Evolutionary conservation across 1,140 invertebrate species (phyloP).

Genomic region (Achroia grisella): DNA sequence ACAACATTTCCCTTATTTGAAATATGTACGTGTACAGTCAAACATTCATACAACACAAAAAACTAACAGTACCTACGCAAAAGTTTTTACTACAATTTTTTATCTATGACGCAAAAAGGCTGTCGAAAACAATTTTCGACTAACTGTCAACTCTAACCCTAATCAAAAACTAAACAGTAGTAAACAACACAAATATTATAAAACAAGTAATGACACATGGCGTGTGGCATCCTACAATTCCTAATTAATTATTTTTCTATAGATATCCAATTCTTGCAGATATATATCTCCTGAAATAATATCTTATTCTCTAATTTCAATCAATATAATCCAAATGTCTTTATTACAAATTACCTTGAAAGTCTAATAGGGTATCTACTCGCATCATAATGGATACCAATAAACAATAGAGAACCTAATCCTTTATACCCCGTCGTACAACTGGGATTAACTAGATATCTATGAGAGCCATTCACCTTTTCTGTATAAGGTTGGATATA

Average conservation of each 20-base stretch:
- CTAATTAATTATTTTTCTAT: no score
- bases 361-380: slow-evolving; percentile 5
- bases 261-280: no score
- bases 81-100: neutral
- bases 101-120: neutral
- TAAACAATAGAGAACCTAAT: slow-evolving; percentile 9
- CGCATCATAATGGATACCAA: slow-evolving; percentile 9
- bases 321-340: neutral
- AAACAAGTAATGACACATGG: neutral
- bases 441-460: slow-evolving; percentile 7
- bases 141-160: neutral
- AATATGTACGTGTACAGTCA: no score
- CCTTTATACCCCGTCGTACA: slow-evolving; percentile 6
- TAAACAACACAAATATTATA: neutral
- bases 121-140: neutral
- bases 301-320: slow-evolving; percentile 2
- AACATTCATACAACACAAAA: no score
- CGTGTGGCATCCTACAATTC: no score
- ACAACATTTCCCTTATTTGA: no score
- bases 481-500: slow-evolving; percentile 1
- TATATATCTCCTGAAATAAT: no score
- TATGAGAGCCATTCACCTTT: slow-evolving; percentile 4
- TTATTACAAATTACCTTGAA: slow-evolving; percentile 2
- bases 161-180: neutral
- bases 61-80: neutral